These are phyloP conservation scores for Invenusta paracnida DNA, from an alignment of 2,888 invertebrate genomes.

Conservation along the genomic window DNA sequence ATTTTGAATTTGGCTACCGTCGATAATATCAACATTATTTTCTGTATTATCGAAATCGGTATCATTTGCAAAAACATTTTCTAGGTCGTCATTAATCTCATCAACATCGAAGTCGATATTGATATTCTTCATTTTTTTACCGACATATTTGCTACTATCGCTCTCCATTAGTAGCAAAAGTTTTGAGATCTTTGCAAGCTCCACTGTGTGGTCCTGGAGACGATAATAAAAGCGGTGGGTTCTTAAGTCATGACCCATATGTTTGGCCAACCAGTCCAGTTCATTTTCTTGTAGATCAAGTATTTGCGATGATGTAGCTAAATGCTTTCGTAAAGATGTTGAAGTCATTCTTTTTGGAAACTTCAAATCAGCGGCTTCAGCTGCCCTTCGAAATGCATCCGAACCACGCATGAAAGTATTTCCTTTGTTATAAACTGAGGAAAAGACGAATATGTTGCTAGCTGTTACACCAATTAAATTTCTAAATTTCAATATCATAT, in stretches of 20 bases:
- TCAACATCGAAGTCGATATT: no score
- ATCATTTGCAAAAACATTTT: no score
- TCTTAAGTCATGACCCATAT: background rate
- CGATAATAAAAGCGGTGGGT: background rate
- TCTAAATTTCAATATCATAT: background rate
- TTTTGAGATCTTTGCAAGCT: background rate
- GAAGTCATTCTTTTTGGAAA: slow-evolving; percentile 43
- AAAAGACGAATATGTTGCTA: background rate
- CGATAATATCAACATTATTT: no score
- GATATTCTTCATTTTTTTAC: no score
- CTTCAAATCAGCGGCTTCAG: background rate
- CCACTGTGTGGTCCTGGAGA: background rate
- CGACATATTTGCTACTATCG: no score
- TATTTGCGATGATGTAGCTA: slow-evolving; percentile 44
- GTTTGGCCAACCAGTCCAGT: slow-evolving; percentile 38
- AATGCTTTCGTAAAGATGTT: slow-evolving; percentile 43
- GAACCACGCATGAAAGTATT: background rate
- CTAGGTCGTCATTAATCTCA: no score
- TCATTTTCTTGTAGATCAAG: slow-evolving; percentile 46
- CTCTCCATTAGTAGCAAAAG: background rate
- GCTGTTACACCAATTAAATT: background rate
- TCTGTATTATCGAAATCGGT: no score
- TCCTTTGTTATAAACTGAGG: background rate
- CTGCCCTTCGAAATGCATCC: background rate
- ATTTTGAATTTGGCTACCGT: no score